Conservation (phyloP, 2,888 invertebrate genomes). For the Tetanocera ferruginea region DNA sequence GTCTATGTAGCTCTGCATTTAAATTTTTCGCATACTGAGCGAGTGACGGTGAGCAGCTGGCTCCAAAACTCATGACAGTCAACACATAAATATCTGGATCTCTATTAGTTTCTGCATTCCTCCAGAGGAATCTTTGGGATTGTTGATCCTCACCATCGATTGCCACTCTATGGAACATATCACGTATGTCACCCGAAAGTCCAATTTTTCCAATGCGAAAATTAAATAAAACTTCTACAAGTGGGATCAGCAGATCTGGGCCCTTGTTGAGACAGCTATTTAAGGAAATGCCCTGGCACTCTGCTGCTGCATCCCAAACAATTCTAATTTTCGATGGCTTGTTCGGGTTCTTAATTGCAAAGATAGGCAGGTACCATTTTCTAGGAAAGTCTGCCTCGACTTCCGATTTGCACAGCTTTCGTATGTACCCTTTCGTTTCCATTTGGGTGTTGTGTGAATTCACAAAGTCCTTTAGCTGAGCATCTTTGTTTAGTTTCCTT, state of each 20-base stretch:
- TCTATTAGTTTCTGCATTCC: conserved; percentile 28
- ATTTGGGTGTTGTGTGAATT: not conserved
- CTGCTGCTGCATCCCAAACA: conserved; percentile 4
- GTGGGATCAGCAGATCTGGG: conserved; percentile 54
- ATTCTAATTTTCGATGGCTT: not conserved
- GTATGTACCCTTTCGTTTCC: not conserved
- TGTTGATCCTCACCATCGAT: conserved; percentile 54
- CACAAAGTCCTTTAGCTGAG: not conserved
- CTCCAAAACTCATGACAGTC: conserved; percentile 38
- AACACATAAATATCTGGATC: conserved; percentile 35
- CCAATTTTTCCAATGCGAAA: conserved; percentile 59
- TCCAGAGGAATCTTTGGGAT: conserved; percentile 55
- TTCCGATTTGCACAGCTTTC: not conserved
- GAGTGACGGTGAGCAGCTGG: conserved; percentile 33
- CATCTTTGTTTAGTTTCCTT: not conserved
- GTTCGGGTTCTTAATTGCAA: not conserved
- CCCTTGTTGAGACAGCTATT: conserved; percentile 56
- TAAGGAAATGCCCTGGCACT: conserved; percentile 47
- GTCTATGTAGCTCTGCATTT: conserved; percentile 19
- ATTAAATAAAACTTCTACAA: conserved; percentile 54
- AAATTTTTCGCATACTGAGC: conserved; percentile 32
- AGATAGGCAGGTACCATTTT: not conserved
- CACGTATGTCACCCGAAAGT: conserved; percentile 36
- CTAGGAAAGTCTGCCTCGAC: not conserved
- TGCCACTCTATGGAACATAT: conserved; percentile 7